phyloP scores from a whole-genome alignment of 2,113 vertebrate species.

The Anhinga rufa region DNA sequence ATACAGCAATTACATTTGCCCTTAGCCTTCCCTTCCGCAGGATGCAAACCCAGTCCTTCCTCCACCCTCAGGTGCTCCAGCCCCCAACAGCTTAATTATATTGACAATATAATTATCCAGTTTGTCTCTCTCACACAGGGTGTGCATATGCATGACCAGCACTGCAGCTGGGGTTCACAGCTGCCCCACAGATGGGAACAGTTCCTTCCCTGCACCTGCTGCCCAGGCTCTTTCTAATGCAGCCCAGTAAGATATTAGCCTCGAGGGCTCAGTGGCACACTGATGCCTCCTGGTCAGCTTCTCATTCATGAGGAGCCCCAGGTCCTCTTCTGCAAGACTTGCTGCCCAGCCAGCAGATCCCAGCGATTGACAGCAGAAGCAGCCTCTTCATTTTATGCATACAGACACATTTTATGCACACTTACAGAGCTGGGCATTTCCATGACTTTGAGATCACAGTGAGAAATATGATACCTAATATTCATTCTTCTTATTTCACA shows the following conservation, averaged over 20 bases:
- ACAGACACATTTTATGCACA: accelerated
- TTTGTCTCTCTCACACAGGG: background rate
- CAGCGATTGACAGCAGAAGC: background rate
- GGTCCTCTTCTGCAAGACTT: background rate
- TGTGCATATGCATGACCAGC: accelerated
- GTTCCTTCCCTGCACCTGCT: background rate
- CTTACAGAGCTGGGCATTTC: background rate
- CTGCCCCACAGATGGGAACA: background rate
- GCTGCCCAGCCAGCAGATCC: background rate
- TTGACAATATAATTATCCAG: too few relatives aligned
- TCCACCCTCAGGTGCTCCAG: background rate
- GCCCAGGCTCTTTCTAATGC: background rate
- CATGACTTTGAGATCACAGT: background rate
- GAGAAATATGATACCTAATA: background rate
- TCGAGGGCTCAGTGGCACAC: background rate
- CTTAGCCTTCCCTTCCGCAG: background rate
- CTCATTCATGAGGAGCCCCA: background rate
- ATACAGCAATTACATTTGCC: background rate
- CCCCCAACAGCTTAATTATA: too few relatives aligned
- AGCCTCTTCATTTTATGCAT: background rate
- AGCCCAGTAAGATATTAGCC: background rate
- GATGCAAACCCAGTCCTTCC: background rate
- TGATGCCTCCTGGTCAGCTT: background rate
- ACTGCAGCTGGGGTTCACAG: background rate
- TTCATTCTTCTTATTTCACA: background rate